A percentile compares a stretch with the other conserved stretches of the same genome.
These are phyloP conservation scores for Spongilla lacustris DNA, from an alignment of 37 sponge, comb jelly and placozoan genomes.

Conservation along the genomic window DNA sequence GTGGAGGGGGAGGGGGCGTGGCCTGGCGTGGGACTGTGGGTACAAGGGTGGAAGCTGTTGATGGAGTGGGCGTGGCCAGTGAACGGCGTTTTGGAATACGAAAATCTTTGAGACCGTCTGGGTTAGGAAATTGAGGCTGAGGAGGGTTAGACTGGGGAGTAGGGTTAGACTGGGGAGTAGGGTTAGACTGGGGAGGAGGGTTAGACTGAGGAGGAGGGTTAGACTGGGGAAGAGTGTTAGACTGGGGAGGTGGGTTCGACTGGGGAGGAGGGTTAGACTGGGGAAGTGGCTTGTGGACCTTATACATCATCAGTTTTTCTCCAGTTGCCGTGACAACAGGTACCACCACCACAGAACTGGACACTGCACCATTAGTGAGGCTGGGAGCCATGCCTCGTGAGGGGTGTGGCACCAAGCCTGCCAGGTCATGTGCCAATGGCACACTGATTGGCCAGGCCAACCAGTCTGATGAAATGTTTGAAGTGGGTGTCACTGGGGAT, in stretches of 20 bases:
- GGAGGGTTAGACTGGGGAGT: background rate
- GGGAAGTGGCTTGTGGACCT: background rate
- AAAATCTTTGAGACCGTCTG: conserved; percentile 16
- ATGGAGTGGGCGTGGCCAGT: background rate
- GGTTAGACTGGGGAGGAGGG: background rate
- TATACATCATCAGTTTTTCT: background rate
- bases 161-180: background rate
- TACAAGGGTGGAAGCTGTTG: background rate
- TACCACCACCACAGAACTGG: background rate
- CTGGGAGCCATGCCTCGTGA: background rate
- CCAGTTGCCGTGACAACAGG: conserved; percentile 10
- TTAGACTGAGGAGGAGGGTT: background rate
- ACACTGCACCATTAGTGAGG: background rate
- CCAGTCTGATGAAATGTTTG: background rate
- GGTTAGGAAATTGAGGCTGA: conserved; percentile 27
- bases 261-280: background rate
- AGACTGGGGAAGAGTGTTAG: background rate
- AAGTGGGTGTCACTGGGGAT: background rate
- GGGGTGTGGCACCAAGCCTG: background rate
- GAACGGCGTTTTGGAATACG: conserved; percentile 34
- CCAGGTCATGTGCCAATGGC: background rate
- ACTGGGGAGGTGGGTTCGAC: too few relatives aligned
- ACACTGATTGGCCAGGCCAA: background rate
- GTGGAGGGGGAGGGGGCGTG: background rate
- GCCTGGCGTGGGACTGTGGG: background rate